phyloP scores from a whole-genome alignment of 2,797 vertebrate genomes.

The Spatula clypeata region DNA sequence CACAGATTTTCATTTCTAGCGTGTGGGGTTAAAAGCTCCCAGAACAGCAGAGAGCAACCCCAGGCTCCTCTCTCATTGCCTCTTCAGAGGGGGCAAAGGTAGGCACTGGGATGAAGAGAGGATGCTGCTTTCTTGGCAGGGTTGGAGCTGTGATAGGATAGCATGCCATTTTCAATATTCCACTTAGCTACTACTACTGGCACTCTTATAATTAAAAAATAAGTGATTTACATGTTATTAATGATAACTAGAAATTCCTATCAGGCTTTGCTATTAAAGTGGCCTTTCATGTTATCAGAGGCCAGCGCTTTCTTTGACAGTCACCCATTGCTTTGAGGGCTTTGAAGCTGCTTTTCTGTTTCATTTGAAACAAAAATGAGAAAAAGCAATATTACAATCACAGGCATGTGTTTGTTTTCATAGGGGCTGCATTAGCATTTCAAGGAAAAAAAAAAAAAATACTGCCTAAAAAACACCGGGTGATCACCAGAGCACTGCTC shows the following conservation, averaged over 20 bases:
- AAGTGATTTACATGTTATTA: conserved; percentile 17
- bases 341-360: conserved; percentile 33
- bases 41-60: neutral
- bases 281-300: conserved; percentile 31
- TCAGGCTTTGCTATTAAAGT: neutral
- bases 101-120: neutral
- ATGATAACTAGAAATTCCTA: conserved; percentile 31
- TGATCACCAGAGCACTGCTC: neutral
- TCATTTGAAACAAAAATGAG: neutral
- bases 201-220: conserved; percentile 23
- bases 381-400: neutral
- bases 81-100: neutral
- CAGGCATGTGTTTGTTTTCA: neutral
- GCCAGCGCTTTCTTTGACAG: neutral
- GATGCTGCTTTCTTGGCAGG: neutral
- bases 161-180: neutral
- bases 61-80: neutral
- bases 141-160: neutral
- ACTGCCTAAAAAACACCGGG: neutral
- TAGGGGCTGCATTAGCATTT: neutral
- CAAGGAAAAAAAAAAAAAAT: neutral
- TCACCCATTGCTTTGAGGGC: neutral
- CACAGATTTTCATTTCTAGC: neutral
- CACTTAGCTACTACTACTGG: neutral
- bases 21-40: neutral